Conservation (phyloP, 1,140 invertebrate species). For the Drosophila cardini region DNA sequence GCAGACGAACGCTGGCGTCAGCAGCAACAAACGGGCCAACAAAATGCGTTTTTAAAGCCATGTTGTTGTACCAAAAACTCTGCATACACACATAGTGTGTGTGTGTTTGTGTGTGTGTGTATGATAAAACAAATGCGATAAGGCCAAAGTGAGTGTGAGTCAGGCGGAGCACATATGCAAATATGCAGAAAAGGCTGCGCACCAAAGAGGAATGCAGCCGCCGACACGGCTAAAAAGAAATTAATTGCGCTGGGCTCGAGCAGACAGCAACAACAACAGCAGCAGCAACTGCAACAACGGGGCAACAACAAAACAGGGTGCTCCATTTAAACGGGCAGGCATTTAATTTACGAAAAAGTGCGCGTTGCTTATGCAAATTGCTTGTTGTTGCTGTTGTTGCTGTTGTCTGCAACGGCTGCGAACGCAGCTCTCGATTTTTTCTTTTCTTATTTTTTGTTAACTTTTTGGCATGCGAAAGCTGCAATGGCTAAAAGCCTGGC, state of each 20-base stretch:
- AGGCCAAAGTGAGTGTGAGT: conserved; percentile 76
- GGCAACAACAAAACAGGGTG: conserved; percentile 66
- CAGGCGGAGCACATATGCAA: conserved; percentile 72
- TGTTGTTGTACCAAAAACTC: conserved; percentile 36
- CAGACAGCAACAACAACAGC: conserved; percentile 48
- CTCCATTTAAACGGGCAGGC: conserved; percentile 75
- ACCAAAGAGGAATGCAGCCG: conserved; percentile 77
- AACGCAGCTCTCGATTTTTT: conserved; percentile 33
- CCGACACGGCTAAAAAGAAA: conserved; percentile 81
- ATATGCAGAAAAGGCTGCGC: conserved; percentile 65
- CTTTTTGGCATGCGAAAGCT: conserved; percentile 66
- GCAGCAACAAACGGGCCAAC: conserved; percentile 53
- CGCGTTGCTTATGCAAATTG: conserved; percentile 83
- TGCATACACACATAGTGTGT: conserved; percentile 5
- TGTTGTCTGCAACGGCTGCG: conserved; percentile 38
- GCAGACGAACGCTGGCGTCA: conserved; percentile 66
- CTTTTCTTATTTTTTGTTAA: conserved; percentile 4
- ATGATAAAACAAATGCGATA: conserved; percentile 82
- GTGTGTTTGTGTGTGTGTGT: conserved; percentile 44
- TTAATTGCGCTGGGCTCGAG: conserved; percentile 78
- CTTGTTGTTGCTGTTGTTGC: conserved; percentile 63
- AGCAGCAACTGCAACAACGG: conserved; percentile 39
- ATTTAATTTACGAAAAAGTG: conserved; percentile 83
- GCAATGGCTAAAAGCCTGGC: conserved; percentile 51
- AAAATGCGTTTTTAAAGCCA: conserved; percentile 73